phyloP scores from a whole-genome alignment of 2,797 vertebrate species.

The Streptopelia turtur region DNA sequence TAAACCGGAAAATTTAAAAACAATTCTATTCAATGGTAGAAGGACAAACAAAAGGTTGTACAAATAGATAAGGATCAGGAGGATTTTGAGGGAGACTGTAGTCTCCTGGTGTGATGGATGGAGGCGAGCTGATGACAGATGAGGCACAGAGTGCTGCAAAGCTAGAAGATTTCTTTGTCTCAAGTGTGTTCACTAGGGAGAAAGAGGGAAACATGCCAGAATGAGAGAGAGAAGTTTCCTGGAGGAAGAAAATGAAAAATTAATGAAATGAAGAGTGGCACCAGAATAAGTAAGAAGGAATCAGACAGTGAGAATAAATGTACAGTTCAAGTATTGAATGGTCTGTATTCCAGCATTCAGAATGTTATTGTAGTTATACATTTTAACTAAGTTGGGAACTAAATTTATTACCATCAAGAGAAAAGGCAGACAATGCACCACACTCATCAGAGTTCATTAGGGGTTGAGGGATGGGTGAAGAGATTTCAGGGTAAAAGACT shows the following conservation, averaged over 20 bases:
- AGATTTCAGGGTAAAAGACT: not conserved
- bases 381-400: not conserved
- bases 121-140: slow-evolving; percentile 67
- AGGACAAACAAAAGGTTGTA: slow-evolving; percentile 62
- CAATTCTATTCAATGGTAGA: not conserved
- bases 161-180: slow-evolving; percentile 70
- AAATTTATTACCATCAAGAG: not conserved
- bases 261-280: slow-evolving; percentile 72
- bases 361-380: not conserved
- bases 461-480: not conserved
- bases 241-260: slow-evolving; percentile 73
- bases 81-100: slow-evolving; percentile 35
- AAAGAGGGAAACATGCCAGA: slow-evolving; percentile 66
- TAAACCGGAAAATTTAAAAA: not conserved
- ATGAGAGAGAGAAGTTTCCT: slow-evolving; percentile 71
- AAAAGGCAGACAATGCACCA: not conserved
- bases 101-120: slow-evolving; percentile 57
- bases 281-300: slow-evolving; percentile 70
- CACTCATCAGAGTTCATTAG: not conserved
- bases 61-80: slow-evolving; percentile 59
- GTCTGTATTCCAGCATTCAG: not conserved
- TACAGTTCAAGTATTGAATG: not conserved
- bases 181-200: slow-evolving; percentile 52
- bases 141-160: slow-evolving; percentile 61
- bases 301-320: slow-evolving; percentile 38